Percentiles rank a stretch among this genome's conserved stretches.
Evolutionary conservation across 2,888 invertebrate species (phyloP).

Genomic region (Chymomyza caudatula): DNA sequence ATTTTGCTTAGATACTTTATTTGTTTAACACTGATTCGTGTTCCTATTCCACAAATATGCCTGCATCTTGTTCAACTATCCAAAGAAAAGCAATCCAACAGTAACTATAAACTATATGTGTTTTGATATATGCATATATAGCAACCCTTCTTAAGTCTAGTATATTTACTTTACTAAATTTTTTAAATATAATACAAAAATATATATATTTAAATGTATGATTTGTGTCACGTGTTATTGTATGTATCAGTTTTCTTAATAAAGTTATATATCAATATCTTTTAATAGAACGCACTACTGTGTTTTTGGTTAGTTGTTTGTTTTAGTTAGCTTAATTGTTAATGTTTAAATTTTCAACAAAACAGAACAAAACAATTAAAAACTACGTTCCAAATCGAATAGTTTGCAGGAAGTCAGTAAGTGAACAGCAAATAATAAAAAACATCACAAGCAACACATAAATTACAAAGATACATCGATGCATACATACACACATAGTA

Average conservation of each 20-base stretch:
- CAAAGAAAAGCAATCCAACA: neutral
- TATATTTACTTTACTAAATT: neutral
- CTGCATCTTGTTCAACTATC: neutral
- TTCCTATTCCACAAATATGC: neutral
- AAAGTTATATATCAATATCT: neutral
- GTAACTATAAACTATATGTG: neutral
- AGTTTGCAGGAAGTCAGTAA: neutral
- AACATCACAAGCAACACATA: neutral
- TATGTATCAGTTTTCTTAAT: conserved; percentile 12
- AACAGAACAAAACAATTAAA: neutral
- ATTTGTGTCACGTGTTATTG: neutral
- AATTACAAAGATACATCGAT: too few species aligned
- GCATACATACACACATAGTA: conserved; percentile 30
- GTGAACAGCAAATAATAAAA: neutral
- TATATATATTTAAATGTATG: neutral
- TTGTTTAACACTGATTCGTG: neutral
- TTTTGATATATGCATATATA: neutral
- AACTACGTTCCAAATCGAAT: neutral
- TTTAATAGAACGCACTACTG: neutral
- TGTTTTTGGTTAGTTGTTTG: neutral
- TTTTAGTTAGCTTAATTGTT: too few species aligned
- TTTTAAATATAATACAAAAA: neutral
- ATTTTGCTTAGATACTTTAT: neutral
- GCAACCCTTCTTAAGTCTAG: neutral
- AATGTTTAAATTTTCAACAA: neutral